Evolutionary conservation across 2,888 invertebrate species (phyloP), one percentile per base, ranked within the genome.

Genomic region (Thecophora atra): DNA sequence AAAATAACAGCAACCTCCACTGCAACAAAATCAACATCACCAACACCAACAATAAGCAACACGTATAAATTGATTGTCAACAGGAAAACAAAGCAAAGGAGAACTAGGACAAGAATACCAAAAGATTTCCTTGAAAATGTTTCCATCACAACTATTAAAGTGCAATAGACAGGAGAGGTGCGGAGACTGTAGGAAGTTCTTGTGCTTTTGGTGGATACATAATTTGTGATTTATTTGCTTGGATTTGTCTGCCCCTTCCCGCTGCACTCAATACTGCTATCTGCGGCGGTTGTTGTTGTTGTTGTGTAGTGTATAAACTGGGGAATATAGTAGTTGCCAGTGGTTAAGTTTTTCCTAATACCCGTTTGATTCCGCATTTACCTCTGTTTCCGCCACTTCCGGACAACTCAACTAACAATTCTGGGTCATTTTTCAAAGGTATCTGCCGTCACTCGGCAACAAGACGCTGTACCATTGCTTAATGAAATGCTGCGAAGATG

Each of bases 191-290:
- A 64, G 26, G 30, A 21, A n/a, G 60, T 60, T 60, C 62, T 60
- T 56, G 37, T 66, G 26, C 37, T 42, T 37, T 15, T 21, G 65
- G 66, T 70, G 65, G 47, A 70, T 56, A 65, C 72, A 74, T 74
- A 70, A 73, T 74, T 74, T 71, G 54, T 72, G 74, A 74, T 76
- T 74, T 76, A 74, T 74, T 76, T 73, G 54, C 69, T 70, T 73
- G 63, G 71, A 71, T 17, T 21, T 24, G 24, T 21, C 5, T 17
- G n/a, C 24, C 58, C 26, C 5, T 58, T 7, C 17, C 15, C 58
- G 26, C 15, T 2, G 24, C 21, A 21, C 58, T 24, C 58, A 15
- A 6, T 56, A 7, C n/a, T n/a, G n/a, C n/a, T n/a, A 21, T 3
- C 11, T 8, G 56, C 56, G 8, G 8, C 11, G 56, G 21, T 24